Conservation (phyloP, 2,797 vertebrate genomes). For the Helarctos malayanus region DNA sequence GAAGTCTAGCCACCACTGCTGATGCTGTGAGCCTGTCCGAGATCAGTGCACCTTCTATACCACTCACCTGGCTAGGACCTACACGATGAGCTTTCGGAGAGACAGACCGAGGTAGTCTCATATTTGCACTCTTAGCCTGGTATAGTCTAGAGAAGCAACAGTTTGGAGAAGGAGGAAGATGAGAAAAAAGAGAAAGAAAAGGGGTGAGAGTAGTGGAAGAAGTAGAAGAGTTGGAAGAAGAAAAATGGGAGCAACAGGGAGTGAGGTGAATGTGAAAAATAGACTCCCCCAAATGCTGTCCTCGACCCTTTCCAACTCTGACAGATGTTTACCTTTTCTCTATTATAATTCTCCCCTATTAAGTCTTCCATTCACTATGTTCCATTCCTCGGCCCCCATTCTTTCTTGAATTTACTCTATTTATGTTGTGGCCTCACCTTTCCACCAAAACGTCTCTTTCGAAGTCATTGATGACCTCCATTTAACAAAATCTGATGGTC, state of each 20-base stretch:
- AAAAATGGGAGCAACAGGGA: not conserved
- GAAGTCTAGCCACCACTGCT: not conserved
- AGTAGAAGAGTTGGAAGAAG: not conserved
- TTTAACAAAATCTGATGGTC: not conserved
- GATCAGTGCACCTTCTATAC: fast-evolving
- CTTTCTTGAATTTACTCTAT: not conserved
- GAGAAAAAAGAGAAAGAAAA: not conserved
- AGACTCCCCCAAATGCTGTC: not conserved
- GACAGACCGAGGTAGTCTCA: not conserved
- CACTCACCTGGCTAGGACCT: fast-evolving
- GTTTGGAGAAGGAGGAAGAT: not conserved
- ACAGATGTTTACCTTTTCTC: not conserved
- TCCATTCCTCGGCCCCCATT: not conserved
- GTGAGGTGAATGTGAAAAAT: not conserved
- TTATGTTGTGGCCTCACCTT: not conserved
- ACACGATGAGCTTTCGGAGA: not conserved
- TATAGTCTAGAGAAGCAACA: not conserved
- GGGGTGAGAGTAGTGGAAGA: not conserved
- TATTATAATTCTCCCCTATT: not conserved
- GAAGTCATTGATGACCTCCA: not conserved
- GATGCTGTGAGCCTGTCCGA: not conserved
- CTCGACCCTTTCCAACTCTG: not conserved
- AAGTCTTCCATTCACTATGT: not conserved
- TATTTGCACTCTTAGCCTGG: not conserved
- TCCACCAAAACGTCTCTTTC: not conserved